phyloP scores from a whole-genome alignment of 1,140 invertebrate species.

The Melipona quadrifasciata region DNA sequence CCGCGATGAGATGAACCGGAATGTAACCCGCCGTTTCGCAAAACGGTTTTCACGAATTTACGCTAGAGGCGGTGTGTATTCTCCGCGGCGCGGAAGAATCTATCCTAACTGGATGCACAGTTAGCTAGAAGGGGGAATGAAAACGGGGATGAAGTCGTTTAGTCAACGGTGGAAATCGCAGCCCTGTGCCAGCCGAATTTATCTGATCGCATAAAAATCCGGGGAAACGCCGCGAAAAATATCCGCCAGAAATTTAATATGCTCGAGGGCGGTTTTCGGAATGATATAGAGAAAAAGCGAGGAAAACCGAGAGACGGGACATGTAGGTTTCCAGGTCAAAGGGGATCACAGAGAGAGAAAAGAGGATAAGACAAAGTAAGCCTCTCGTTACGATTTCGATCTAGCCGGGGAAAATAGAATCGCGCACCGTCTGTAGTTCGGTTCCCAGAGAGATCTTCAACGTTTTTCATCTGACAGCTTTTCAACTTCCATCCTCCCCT shows the following conservation, averaged over 20 bases:
- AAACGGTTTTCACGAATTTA: slow-evolving; percentile 28
- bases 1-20: background rate
- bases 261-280: slow-evolving; percentile 47
- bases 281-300: background rate
- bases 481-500: background rate
- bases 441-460: slow-evolving; percentile 19
- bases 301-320: slow-evolving; percentile 33
- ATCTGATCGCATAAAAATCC: slow-evolving; percentile 59
- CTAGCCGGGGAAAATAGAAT: slow-evolving; percentile 40
- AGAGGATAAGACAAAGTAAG: slow-evolving; percentile 44
- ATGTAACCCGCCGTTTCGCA: background rate
- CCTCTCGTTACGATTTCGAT: slow-evolving; percentile 50
- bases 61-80: slow-evolving; percentile 2
- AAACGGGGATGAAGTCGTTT: slow-evolving; percentile 30
- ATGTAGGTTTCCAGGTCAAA: slow-evolving; percentile 71
- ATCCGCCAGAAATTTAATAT: slow-evolving; percentile 68
- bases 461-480: slow-evolving; percentile 4
- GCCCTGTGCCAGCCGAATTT: slow-evolving; percentile 39
- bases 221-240: slow-evolving; percentile 52
- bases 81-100: slow-evolving; percentile 18
- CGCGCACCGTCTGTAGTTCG: slow-evolving; percentile 17
- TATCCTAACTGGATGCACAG: slow-evolving; percentile 14
- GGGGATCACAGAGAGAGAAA: slow-evolving; percentile 38
- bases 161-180: slow-evolving; percentile 29
- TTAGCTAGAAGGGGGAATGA: background rate